Base-by-base conservation (phyloP, 2,888 invertebrate species). In the Apeira syringaria region DNA sequence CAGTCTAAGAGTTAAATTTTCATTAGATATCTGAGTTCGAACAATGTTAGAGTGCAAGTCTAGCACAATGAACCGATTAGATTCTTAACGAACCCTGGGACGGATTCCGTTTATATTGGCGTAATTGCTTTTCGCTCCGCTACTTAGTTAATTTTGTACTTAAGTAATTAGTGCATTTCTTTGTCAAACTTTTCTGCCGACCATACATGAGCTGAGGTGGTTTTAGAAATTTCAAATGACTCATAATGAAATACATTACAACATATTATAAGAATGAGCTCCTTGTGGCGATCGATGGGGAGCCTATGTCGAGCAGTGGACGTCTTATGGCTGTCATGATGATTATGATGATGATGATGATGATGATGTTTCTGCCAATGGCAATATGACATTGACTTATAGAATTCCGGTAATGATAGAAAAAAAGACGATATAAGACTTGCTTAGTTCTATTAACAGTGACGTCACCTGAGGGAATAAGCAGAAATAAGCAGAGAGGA, bases 41-140 rank as follows among this genome's bases (percentile, higher is more conserved):
- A 66, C 53, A 59, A 61, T 73, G 68, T 66, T 70, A 69, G 65
- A 69, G 66, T 71, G 72, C 70, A 74, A 62, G 48, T 56, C 49
- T 52, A 65, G 68, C 73, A 77, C 74, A 78, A 76, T 72, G 71
- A 72, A 68, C 71, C 72, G 74, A 78, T 80, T 79, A 74, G 70
- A 68, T 70, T 65, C 62, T 66, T 75, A 78, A 77, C 74, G 76
- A 79, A 77, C 53, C 64, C 59, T 46, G 46, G 35, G 13, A 35
- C 5, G 29, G 30, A 27, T 32, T 27, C 13, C n/a, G 43, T 42
- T 54, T 10, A 9, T 42, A 44, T n/a, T 29, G 12, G 3, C 24
- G 18, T 29, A 37, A 24, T 5, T n/a, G 6, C 31, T 26, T 15
- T 40, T 33, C 17, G 13, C 15, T 40, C 17, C 22, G 5, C 17